phyloP scores from a whole-genome alignment of 2,888 invertebrate species.

The Eueremaeus valkanovi region DNA sequence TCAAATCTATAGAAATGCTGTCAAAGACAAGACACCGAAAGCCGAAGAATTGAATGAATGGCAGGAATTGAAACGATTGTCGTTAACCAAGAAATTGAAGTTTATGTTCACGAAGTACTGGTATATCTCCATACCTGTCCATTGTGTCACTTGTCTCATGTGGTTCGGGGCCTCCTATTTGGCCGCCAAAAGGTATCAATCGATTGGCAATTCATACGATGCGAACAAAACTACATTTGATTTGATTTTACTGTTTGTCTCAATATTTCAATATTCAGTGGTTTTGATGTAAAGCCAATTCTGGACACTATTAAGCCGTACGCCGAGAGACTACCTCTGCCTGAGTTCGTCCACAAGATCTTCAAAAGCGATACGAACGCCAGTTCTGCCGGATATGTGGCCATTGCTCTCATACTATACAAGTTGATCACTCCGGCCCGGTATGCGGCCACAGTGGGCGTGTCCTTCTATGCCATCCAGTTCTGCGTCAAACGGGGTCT shows the following conservation, averaged over 20 bases:
- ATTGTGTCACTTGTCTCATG: constrained; percentile 74
- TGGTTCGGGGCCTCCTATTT: constrained; percentile 89
- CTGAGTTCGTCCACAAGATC: constrained; percentile 23
- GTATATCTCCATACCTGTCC: constrained; percentile 92
- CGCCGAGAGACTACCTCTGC: background rate
- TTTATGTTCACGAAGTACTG: constrained; percentile 92
- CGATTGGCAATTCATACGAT: background rate
- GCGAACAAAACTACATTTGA: background rate
- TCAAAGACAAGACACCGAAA: background rate
- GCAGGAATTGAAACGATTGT: constrained; percentile 55
- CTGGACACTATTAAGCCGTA: constrained; percentile 28
- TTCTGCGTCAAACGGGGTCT: constrained; percentile 39
- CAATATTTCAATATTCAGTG: too few relatives aligned
- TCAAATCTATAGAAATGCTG: constrained; percentile 9
- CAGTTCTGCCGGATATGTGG: constrained; percentile 77
- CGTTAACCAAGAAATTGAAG: constrained; percentile 76
- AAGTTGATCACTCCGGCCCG: constrained; percentile 86
- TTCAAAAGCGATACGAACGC: constrained; percentile 52
- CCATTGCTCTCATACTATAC: constrained; percentile 84
- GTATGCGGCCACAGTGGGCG: constrained; percentile 72
- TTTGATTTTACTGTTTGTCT: too few relatives aligned
- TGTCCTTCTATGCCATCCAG: constrained; percentile 44
- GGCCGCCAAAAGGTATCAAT: constrained; percentile 70
- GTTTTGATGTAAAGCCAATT: constrained; percentile 35
- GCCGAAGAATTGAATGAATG: constrained; percentile 43